These are phyloP conservation scores for Phyllotreta cruciferae DNA, from an alignment of 2,888 invertebrate species.

Conservation along the genomic window DNA sequence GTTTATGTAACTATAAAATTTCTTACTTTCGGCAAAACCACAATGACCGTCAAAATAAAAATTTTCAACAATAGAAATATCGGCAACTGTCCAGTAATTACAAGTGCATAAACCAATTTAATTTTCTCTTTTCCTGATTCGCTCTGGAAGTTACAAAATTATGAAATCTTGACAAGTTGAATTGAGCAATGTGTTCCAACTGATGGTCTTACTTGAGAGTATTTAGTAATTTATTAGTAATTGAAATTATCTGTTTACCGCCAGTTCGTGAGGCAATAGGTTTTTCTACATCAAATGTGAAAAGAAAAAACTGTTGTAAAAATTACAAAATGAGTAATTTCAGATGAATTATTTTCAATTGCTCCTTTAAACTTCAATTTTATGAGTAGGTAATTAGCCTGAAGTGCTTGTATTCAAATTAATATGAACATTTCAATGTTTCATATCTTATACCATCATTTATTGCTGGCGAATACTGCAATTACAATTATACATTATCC, in stretches of 20 bases:
- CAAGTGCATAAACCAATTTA: background rate
- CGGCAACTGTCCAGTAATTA: background rate
- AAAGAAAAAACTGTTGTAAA: background rate
- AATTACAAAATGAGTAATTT: background rate
- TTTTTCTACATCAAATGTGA: background rate
- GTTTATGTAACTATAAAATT: too few species aligned
- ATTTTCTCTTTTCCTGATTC: constrained; percentile 20
- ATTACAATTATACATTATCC: too few species aligned
- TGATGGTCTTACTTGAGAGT: constrained; percentile 3
- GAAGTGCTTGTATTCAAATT: too few species aligned
- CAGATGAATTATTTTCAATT: too few species aligned
- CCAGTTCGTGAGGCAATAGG: background rate
- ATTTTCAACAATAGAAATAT: constrained; percentile 2
- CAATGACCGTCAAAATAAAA: background rate
- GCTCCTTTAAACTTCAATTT: too few species aligned
- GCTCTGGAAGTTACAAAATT: constrained; percentile 21
- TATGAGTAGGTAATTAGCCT: too few species aligned
- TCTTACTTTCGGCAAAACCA: background rate
- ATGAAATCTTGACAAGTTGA: constrained; percentile 12
- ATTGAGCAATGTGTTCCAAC: constrained; percentile 12
- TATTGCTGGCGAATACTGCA: too few species aligned
- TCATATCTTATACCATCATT: too few species aligned
- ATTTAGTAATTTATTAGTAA: constrained; percentile 12
- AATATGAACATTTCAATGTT: too few species aligned
- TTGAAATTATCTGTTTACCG: constrained; percentile 12